Evolutionary conservation across 2,888 invertebrate genomes (phyloP).

Genomic region (Chrysina gloriosa): DNA sequence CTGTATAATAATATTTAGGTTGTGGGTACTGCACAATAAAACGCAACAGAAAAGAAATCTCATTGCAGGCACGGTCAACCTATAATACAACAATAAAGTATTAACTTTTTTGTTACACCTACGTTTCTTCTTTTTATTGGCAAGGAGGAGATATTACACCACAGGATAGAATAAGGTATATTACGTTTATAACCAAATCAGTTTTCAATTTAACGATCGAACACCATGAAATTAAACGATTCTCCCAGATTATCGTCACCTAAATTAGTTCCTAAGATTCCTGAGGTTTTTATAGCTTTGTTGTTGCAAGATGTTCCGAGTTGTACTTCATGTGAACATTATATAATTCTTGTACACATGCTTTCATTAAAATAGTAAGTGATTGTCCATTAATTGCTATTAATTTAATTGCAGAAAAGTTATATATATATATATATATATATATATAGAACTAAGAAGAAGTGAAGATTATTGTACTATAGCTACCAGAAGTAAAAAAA

Average conservation of each 20-base stretch:
- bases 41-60: slow-evolving; percentile 3
- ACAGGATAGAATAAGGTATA: not conserved
- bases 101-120: slow-evolving; percentile 22
- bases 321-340: not conserved
- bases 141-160: slow-evolving; percentile 1
- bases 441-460: too few species aligned
- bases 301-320: not conserved
- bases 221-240: slow-evolving; percentile 51
- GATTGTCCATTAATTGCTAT: too few species aligned
- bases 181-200: slow-evolving; percentile 33
- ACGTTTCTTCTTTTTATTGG: slow-evolving; percentile 2
- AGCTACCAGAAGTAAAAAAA: too few species aligned
- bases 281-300: slow-evolving; percentile 45
- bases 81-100: slow-evolving; percentile 17
- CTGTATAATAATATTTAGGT: slow-evolving; percentile 22
- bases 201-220: slow-evolving; percentile 40
- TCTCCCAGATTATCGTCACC: slow-evolving; percentile 45
- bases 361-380: too few species aligned
- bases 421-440: too few species aligned
- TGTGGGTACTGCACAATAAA: not conserved
- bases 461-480: too few species aligned
- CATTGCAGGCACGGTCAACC: slow-evolving; percentile 6
- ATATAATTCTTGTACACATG: too few species aligned
- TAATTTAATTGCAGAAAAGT: too few species aligned
- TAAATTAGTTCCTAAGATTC: slow-evolving; percentile 43